These are phyloP conservation scores for Eurystomus glaucurus DNA, from an alignment of 2,797 vertebrate species.

Conservation along the genomic window DNA sequence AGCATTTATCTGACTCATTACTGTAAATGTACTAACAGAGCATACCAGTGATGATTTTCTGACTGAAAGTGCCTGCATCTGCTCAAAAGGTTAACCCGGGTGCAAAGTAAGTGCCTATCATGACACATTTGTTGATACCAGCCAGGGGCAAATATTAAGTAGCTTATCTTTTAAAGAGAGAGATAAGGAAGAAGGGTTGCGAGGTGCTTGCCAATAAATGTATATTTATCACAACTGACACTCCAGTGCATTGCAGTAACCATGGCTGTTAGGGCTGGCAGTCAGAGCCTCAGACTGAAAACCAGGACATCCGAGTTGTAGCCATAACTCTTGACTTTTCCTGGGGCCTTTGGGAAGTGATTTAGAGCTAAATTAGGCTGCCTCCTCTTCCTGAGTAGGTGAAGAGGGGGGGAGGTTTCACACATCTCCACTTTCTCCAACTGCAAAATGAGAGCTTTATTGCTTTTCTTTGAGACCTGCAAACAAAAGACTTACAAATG, in stretches of 20 bases:
- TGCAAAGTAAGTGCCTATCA: slow-evolving; percentile 48
- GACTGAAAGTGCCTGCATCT: slow-evolving; percentile 50
- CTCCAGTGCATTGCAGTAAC: neutral
- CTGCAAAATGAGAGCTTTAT: neutral
- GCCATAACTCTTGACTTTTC: neutral
- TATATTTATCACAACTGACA: neutral
- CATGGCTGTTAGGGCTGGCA: fast-evolving
- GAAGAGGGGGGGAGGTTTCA: neutral
- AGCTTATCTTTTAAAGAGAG: slow-evolving; percentile 63
- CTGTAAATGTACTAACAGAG: slow-evolving; percentile 45
- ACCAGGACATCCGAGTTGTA: neutral
- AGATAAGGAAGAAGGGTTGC: slow-evolving; percentile 58
- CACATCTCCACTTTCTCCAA: neutral
- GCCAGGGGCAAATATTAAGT: slow-evolving; percentile 43
- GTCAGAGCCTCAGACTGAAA: fast-evolving
- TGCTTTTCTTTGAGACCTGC: neutral
- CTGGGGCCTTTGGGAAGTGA: neutral
- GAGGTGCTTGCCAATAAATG: slow-evolving; percentile 33
- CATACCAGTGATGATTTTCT: slow-evolving; percentile 32
- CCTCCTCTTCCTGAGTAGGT: neutral
- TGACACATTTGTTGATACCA: slow-evolving; percentile 57
- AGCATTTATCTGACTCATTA: slow-evolving; percentile 62
- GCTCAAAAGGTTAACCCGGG: slow-evolving; percentile 56
- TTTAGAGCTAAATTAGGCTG: neutral
- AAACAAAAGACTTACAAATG: neutral